Conservation (phyloP, 1,140 invertebrate genomes). For the Mercenaria mercenaria region DNA sequence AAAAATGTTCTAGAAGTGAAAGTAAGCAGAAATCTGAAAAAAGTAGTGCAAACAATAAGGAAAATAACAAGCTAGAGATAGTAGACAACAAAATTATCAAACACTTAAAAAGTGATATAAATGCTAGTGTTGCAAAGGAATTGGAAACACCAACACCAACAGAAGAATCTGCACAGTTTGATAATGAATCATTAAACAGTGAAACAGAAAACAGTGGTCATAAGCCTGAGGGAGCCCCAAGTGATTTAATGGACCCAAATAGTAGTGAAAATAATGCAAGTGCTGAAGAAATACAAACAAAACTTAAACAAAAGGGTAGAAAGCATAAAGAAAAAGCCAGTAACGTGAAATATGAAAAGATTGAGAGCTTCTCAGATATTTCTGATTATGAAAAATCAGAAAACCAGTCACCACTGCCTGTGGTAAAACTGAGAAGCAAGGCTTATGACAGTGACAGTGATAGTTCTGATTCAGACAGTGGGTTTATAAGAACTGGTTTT, state of each 20-base stretch:
- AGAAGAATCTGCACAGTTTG: not conserved
- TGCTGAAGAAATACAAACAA: slow-evolving; percentile 57
- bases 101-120: not conserved
- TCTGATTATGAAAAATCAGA: slow-evolving; percentile 59
- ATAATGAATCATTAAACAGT: slow-evolving; percentile 33
- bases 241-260: slow-evolving; percentile 44
- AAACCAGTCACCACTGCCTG: slow-evolving; percentile 3
- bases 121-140: not conserved
- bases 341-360: slow-evolving; percentile 65
- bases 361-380: slow-evolving; percentile 49
- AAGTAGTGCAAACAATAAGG: not conserved
- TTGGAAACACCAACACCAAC: slow-evolving; percentile 13
- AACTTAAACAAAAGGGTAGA: slow-evolving; percentile 62
- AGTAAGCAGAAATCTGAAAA: not conserved
- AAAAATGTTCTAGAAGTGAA: not conserved
- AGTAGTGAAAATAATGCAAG: slow-evolving; percentile 63
- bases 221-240: not conserved
- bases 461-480: slow-evolving; percentile 74
- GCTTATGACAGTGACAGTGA: slow-evolving; percentile 61
- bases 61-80: not conserved
- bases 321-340: slow-evolving; percentile 59
- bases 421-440: not conserved
- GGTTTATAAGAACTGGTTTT: slow-evolving; percentile 71
- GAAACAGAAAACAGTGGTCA: slow-evolving; percentile 30
- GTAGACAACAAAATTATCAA: not conserved